phyloP scores from a whole-genome alignment of 2,113 vertebrate species.

The Chloebia gouldiae region DNA sequence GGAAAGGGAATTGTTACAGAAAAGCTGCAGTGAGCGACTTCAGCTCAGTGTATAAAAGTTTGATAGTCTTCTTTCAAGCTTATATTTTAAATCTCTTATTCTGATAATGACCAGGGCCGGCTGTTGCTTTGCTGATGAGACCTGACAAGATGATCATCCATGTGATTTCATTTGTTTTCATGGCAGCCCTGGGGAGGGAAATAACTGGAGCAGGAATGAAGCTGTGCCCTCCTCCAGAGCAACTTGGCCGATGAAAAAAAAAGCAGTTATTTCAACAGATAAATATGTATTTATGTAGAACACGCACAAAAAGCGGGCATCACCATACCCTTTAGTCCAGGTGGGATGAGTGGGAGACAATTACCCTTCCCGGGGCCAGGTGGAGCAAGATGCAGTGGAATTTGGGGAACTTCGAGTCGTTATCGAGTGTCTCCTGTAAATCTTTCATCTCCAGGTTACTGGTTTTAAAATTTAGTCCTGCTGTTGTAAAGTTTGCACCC shows the following conservation, averaged over 20 bases:
- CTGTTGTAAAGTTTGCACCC: background rate
- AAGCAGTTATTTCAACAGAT: background rate
- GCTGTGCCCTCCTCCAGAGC: background rate
- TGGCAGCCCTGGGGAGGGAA: conserved; percentile 52
- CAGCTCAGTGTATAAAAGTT: background rate
- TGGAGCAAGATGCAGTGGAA: background rate
- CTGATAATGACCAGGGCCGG: background rate
- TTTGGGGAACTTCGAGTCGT: background rate
- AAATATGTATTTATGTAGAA: background rate
- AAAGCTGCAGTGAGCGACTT: background rate
- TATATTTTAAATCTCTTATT: background rate
- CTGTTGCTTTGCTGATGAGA: conserved; percentile 27
- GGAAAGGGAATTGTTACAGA: background rate
- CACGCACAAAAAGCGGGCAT: too few species aligned
- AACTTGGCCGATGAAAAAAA: background rate
- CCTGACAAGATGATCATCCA: conserved; percentile 31
- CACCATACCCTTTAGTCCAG: background rate
- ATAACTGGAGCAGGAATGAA: conserved; percentile 58
- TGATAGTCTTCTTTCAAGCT: background rate
- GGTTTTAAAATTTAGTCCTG: background rate
- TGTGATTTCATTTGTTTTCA: conserved; percentile 47
- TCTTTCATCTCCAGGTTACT: background rate
- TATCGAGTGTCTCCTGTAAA: background rate
- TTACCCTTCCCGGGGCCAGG: background rate
- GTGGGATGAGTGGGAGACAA: background rate